phyloP scores from a whole-genome alignment of 1,140 invertebrate genomes.

The Camponotus vicinus region DNA sequence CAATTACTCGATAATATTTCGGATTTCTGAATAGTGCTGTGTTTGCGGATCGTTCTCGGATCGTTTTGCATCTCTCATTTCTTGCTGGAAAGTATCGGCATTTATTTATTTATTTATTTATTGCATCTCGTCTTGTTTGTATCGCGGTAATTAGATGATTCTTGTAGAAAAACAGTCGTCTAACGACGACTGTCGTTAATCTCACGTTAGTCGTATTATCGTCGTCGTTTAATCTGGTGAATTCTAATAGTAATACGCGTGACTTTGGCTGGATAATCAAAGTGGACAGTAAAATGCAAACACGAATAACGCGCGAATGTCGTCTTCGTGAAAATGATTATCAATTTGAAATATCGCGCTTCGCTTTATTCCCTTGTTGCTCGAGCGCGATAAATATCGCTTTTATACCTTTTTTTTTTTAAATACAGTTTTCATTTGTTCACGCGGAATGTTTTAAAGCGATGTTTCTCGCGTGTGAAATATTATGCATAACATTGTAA shows the following conservation, averaged over 20 bases:
- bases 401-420: conserved; percentile 1
- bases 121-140: conserved; percentile 2
- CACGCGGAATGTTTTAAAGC: conserved; percentile 15
- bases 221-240: conserved; percentile 56
- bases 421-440: background rate
- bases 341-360: conserved; percentile 38
- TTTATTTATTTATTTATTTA: background rate
- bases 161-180: background rate
- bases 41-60: background rate
- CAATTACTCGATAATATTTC: conserved; percentile 12
- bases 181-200: background rate
- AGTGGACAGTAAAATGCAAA: conserved; percentile 27
- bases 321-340: conserved; percentile 4
- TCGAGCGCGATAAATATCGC: background rate
- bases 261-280: conserved; percentile 16
- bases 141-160: conserved; percentile 29
- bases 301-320: conserved; percentile 40
- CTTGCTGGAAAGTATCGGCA: conserved; percentile 21
- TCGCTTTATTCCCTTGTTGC: conserved; percentile 21
- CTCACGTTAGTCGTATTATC: conserved; percentile 18
- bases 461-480: conserved; percentile 9
- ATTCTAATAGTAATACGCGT: conserved; percentile 48
- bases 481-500: conserved; percentile 38
- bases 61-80: background rate
- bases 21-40: conserved; percentile 11